A percentile compares a stretch with the other conserved stretches of the same genome.
phyloP scores from a whole-genome alignment of 30 jellyfish, hydroid and myxozoan genomes.

The Mastigias papua region DNA sequence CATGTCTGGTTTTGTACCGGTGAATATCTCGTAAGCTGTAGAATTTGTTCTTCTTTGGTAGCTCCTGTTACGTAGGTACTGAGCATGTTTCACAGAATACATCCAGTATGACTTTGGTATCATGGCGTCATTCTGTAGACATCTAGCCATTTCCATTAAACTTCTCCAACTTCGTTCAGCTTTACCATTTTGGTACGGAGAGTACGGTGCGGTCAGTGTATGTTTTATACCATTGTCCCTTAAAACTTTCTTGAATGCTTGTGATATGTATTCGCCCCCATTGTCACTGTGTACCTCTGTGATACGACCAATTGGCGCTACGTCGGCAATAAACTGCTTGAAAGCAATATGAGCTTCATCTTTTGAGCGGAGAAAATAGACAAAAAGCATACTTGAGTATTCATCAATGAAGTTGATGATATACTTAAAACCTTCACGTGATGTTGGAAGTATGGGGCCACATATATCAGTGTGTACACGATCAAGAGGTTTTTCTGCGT shows the following conservation, averaged over 20 bases:
- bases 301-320: not conserved
- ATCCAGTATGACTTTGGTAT: conserved; percentile 50
- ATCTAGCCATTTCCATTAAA: conserved; percentile 65
- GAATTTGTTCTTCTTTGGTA: conserved; percentile 31
- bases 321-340: not conserved
- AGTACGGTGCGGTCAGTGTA: conserved; percentile 38
- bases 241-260: conserved; percentile 33
- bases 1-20: conserved; percentile 36
- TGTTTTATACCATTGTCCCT: conserved; percentile 37
- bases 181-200: conserved; percentile 48
- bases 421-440: conserved; percentile 63
- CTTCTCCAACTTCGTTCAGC: conserved; percentile 62
- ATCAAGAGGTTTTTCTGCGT: conserved; percentile 56
- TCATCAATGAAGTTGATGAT: conserved; percentile 64
- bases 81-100: conserved; percentile 61
- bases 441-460: conserved; percentile 57
- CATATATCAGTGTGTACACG: conserved; percentile 53
- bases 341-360: not conserved
- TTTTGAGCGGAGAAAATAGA: conserved; percentile 19
- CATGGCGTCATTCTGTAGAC: conserved; percentile 39
- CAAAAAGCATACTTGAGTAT: conserved; percentile 35
- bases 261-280: conserved; percentile 16
- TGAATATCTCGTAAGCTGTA: conserved; percentile 58
- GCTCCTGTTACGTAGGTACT: conserved; percentile 60
- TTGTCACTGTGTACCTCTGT: conserved; percentile 50